Evolutionary conservation across 2,888 invertebrate genomes (phyloP), one percentile per base, ranked within the genome.

Genomic region (Plebejus argus): DNA sequence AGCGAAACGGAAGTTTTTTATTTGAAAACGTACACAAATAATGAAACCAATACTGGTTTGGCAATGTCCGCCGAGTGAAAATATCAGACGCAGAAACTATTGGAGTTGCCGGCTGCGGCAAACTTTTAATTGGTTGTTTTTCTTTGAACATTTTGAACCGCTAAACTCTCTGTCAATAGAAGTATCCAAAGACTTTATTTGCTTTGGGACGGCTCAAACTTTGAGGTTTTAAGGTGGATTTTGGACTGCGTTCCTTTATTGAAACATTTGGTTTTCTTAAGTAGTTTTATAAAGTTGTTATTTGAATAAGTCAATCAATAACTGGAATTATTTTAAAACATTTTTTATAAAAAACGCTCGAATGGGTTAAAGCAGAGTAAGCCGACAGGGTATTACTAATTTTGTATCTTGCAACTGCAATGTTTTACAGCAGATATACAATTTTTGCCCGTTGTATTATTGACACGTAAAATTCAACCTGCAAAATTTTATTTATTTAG

Each of bases 131-230:
- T 66, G 66, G 23, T 66, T 66, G 66, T 66, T 66, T 66, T 28
- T 66, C 66, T 66, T 66, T 66, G 66, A 66, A 28, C 28, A 66
- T 66, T 66, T 33, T 66, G 66, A 33, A 66, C 66, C 28, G 66
- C 28, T 66, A 33, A 66, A 66, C 66, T 66, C 66, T 28, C 66
- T 28, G 66, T 66, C 66, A 66, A 66, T 66, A 28, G 28, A 66
- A 66, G 66, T 66, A 66, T 66, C 66, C 1, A 33, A 66, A 66
- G 66, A 61, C 61, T 61, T 61, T 61, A 61, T 61, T 61, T 61
- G 58, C 76, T 18, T 53, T 75, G 76, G n/a, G 70, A 77, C 71
- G 71, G 53, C 56, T 76, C 56, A 74, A 78, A 78, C 71, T 77
- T 78, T 76, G 35, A 66, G 5, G 15, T 66, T 66, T 66, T 15